Base-by-base conservation (phyloP, 2,113 vertebrate species). In the Melanerpes formicivorus region DNA sequence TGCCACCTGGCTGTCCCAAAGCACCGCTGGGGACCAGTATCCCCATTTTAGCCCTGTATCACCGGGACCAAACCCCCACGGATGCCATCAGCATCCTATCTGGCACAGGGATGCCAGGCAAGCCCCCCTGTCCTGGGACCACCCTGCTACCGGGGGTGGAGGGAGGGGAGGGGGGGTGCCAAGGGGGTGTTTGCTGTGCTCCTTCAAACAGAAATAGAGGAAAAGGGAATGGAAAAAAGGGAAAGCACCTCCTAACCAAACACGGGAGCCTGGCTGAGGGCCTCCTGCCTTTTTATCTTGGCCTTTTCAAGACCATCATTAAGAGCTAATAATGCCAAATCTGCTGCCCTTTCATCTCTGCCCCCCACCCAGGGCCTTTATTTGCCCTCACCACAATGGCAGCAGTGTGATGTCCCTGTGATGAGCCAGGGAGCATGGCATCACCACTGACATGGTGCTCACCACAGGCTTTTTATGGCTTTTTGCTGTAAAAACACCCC, bases 221-320 rank as follows among this genome's bases (percentile, higher is more conserved):
- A n/a, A 95, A 89, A 90, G 60, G 19, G 84, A 69, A 79, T 77
- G 65, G 74, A 85, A 80, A 72, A 77, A 85, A 63, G 80, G 87
- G 79, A 93, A 91, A 95, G 90, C 67, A 17, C n/a, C 84, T 91
- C 90, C 63, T 59, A 3, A 84, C 11, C 95, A 93, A 94, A 89
- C 75, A 62, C 4, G 2, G 27, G 16, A 50, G 72, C 19, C 14
- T 69, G 4, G 3, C 16, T 3, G 3, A 32, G 84, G 62, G 64
- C 74, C 80, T 52, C n/a, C 63, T 15, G 93, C 84, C 92, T 95
- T 93, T 96, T 94, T 40, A 72, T 95, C 89, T 79, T 9, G 2
- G 42, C 25, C 67, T 90, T 63, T 42, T 50, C 84, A n/a, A 30
- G 76, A 25, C 55, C 6, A 0, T 71, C 69, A 92, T 86, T 93